phyloP scores from a whole-genome alignment of 2,113 vertebrate species.

The Spheniscus mendiculus region DNA sequence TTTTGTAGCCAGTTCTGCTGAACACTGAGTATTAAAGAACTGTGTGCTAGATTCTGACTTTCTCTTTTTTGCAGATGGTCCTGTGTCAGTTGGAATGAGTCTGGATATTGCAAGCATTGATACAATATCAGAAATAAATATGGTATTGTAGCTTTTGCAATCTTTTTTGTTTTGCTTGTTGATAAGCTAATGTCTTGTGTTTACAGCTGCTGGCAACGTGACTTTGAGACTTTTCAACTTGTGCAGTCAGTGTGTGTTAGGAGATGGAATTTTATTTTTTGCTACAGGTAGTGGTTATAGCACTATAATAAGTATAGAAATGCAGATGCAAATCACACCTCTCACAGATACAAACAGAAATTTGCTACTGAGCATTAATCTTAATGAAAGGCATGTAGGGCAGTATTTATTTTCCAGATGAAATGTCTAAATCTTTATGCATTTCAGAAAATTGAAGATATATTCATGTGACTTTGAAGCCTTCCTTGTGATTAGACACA shows the following conservation, averaged over 20 bases:
- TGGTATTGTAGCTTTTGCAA: conserved; percentile 73
- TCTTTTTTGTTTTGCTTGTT: background rate
- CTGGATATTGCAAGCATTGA: conserved; percentile 93
- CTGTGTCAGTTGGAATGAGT: conserved; percentile 90
- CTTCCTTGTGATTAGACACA: background rate
- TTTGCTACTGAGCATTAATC: background rate
- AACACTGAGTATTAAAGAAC: background rate
- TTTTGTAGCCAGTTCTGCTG: background rate
- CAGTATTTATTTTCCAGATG: background rate
- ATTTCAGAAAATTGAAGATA: conserved; percentile 1
- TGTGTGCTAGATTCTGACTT: background rate
- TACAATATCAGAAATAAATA: conserved; percentile 94
- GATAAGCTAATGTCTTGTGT: background rate
- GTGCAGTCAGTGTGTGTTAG: background rate
- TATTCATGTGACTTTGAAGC: background rate
- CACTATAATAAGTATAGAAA: background rate
- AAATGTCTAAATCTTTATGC: background rate
- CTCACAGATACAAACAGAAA: background rate
- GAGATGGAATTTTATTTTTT: background rate
- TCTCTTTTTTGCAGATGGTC: conserved; percentile 80
- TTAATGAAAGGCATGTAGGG: background rate
- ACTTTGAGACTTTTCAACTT: background rate
- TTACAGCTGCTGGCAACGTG: background rate
- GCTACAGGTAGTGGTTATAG: background rate
- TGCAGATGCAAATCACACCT: background rate